Evolutionary conservation across 2,888 invertebrate species (phyloP).

Genomic region (Lottia scabra): DNA sequence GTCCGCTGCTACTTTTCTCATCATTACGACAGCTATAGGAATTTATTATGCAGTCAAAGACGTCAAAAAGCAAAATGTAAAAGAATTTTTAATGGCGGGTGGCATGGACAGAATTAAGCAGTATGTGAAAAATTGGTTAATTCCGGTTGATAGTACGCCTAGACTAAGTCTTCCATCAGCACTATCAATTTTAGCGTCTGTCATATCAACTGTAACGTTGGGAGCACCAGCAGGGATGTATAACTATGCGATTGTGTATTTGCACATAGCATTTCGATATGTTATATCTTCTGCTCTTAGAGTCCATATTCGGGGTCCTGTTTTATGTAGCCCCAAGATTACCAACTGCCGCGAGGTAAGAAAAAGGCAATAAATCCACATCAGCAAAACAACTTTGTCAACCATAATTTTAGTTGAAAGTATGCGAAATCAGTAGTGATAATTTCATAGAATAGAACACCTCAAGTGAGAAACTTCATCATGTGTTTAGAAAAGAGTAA

Average conservation of each 20-base stretch:
- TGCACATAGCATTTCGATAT: slow-evolving; percentile 56
- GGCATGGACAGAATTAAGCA: no score
- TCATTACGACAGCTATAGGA: slow-evolving; percentile 43
- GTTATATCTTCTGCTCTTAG: slow-evolving; percentile 53
- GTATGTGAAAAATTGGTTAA: no score
- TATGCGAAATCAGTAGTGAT: no score
- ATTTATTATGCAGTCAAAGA: slow-evolving; percentile 71
- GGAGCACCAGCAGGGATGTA: slow-evolving; percentile 40
- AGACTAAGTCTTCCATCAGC: slow-evolving; percentile 64
- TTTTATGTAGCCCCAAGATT: slow-evolving; percentile 51
- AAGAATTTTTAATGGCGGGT: slow-evolving; percentile 63
- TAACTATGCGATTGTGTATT: slow-evolving; percentile 53
- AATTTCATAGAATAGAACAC: no score
- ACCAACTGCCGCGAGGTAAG: slow-evolving; percentile 58
- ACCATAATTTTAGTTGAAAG: no score
- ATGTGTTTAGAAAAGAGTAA: no score
- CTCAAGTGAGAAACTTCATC: no score
- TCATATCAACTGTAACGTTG: slow-evolving; percentile 45
- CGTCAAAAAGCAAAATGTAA: slow-evolving; percentile 72
- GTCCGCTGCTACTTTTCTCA: slow-evolving; percentile 29
- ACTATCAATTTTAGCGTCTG: slow-evolving; percentile 61
- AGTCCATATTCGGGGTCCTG: slow-evolving; percentile 51
- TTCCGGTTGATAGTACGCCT: no score
- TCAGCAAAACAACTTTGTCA: no score
- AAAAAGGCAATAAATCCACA: not conserved